Base-by-base conservation (phyloP, 2,888 invertebrate genomes). In the Caenorhabditis doughertyi region DNA sequence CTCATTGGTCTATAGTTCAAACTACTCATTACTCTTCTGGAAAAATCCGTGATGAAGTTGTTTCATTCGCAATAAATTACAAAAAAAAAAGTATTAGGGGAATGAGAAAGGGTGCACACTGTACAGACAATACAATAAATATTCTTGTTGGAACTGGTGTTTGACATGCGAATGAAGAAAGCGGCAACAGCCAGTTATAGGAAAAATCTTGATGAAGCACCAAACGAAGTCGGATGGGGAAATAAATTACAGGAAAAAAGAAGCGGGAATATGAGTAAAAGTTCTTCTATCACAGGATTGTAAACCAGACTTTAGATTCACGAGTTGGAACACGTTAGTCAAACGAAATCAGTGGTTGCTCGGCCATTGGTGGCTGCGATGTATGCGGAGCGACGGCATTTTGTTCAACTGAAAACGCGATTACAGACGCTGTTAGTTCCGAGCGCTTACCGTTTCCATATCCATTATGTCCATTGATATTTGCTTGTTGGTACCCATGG, bases 261-360 rank as follows among this genome's bases (percentile, higher is more conserved):
- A 58, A 44, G 35, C 23, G 44, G 13, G 47, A 47, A 44, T 13
- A 23, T 29, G 21, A 21, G 47, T 16, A 56, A 18, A 42, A 49
- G 39, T 21, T n/a, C n/a, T 47, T 58, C 53, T 65, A 51, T 49
- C 56, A 68, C 35, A 39, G 27, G 4, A 51, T 27, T 23, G 44
- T 9, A 32, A 51, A 55, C 32, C 16, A 29, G 55, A 32, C 29
- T 27, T 35, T 16, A 18, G 35, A 32, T 51, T 51, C 47, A 65
- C 35, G 11, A 2, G 23, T 32, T 49, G 29, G 62, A 23, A 39
- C 11, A 35, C n/a, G 39, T 68, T 68, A 82, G 60, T 82, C 82
- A 62, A 82, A 82, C 35, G 82, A 82, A 55, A 82, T 82, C 9
- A 82, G 76, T 32, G 82, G 82, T 39, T 82, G 82, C 42, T 82